Percentiles rank a stretch among this genome's conserved stretches.
phyloP scores from a whole-genome alignment of 1,140 invertebrate genomes.

The Battus philenor region DNA sequence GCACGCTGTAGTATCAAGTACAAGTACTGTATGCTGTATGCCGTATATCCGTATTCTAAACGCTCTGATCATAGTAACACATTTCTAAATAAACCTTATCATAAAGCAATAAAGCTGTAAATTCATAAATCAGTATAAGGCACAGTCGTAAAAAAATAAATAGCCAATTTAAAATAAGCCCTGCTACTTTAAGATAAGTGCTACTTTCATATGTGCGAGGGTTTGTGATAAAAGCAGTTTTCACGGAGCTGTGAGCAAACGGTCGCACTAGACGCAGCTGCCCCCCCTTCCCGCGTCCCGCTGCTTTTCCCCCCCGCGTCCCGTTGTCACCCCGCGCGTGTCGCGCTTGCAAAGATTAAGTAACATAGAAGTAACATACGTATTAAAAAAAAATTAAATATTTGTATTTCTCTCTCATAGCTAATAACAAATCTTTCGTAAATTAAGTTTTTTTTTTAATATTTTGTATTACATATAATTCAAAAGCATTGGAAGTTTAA shows the following conservation, averaged over 20 bases:
- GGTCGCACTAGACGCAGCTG: constrained; percentile 68
- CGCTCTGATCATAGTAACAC: not conserved
- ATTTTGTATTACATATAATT: not conserved
- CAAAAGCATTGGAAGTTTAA: no score
- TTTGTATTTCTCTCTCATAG: not conserved
- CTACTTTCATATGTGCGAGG: not conserved
- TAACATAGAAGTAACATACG: not conserved
- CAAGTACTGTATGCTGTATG: not conserved
- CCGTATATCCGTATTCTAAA: not conserved
- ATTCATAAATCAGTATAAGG: not conserved
- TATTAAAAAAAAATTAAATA: not conserved
- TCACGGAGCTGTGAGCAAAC: constrained; percentile 51
- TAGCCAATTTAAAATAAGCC: constrained; percentile 16
- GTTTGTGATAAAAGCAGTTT: constrained; percentile 54
- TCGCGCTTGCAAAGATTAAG: constrained; percentile 52
- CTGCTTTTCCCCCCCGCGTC: constrained; percentile 25
- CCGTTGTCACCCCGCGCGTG: constrained; percentile 52
- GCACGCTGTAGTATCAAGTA: constrained; percentile 1
- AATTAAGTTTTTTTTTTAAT: not conserved
- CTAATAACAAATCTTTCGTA: not conserved
- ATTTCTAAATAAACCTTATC: constrained; percentile 5
- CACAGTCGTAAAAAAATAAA: not conserved
- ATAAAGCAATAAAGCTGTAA: not conserved
- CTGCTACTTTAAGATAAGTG: not conserved
- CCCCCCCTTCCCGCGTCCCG: constrained; percentile 37